Evolutionary conservation across 2,797 vertebrate species (phyloP), one percentile per base, ranked within the genome.

Genomic region (Sebastes itinus): DNA sequence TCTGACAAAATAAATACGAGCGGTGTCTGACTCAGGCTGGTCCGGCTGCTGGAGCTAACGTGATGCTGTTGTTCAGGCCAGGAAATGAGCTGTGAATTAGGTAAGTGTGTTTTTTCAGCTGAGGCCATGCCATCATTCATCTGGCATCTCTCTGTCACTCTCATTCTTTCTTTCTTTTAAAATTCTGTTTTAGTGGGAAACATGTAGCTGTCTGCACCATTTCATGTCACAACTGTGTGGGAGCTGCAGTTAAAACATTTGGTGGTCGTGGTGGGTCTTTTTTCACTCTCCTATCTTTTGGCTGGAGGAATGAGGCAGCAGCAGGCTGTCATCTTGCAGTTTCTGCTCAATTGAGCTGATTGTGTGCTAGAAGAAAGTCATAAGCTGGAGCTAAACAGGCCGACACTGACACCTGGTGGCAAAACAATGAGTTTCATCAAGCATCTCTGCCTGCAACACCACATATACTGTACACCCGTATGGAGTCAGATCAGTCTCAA

Each of bases 391-490:
- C 8, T 5, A 0, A 54, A 54, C n/a, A 42, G 59, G 9, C 6
- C 63, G 18, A 83, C 76, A 78, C 72, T 74, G 6, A 83, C 92
- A 73, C 72, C 92, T 91, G 58, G 49, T 90, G 92, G 86, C 3
- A 58, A 27, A 58, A 1, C 25, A n/a, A 22, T n/a, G 9, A 54
- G 1, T 22, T 0, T 54, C 52, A 22, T 54, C n/a, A 22, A 54
- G n/a, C 52, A n/a, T 18, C 9, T 1, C 52, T 54, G 52, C 20
- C 52, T 0, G 0, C 20, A 52, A n/a, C 18, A 52, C 20, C 4
- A 5, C 52, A 49, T 38, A 35, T 49, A 49, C 46, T 18, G 20
- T 54, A n/a, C 52, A 54, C 52, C 1, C 1, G 4, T 9, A 52
- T 46, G 16, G 16, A 46, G 42, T 20, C 7, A 46, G 7, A 42